phyloP scores from a whole-genome alignment of 2,888 invertebrate species.

The Lacanobia wlatinum region DNA sequence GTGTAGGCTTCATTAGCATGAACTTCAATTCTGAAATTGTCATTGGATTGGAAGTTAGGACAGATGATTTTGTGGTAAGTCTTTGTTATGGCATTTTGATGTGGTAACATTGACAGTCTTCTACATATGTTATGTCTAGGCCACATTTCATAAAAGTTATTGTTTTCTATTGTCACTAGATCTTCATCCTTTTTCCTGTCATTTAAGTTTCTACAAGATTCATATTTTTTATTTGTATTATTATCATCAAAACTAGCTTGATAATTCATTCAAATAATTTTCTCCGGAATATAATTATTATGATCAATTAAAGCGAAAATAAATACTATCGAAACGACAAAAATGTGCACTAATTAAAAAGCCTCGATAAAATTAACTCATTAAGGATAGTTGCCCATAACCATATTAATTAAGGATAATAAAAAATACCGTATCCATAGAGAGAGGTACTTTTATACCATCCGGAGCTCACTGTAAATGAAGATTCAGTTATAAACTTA shows the following conservation, averaged over 20 bases:
- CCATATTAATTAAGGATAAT: slow-evolving; percentile 37
- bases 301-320: neutral
- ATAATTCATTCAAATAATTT: neutral
- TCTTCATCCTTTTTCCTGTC: neutral
- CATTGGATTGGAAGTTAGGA: neutral
- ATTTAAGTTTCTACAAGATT: neutral
- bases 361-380: slow-evolving; percentile 23
- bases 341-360: slow-evolving; percentile 22
- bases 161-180: neutral
- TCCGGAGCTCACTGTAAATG: slow-evolving; percentile 73
- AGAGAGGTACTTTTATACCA: slow-evolving; percentile 64
- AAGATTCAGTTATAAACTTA: slow-evolving; percentile 83
- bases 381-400: slow-evolving; percentile 37
- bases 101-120: too few species aligned
- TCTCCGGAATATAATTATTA: neutral
- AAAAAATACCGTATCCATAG: slow-evolving; percentile 62
- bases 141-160: neutral
- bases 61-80: neutral
- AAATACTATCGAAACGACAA: slow-evolving; percentile 18
- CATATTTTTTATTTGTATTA: neutral
- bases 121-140: neutral
- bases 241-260: neutral
- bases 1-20: slow-evolving; percentile 49
- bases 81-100: neutral
- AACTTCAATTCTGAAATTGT: slow-evolving; percentile 24